Percentiles rank a stretch among this genome's conserved stretches.
Conservation (phyloP, 2,797 vertebrate species). For the Denticeps clupeoides region DNA sequence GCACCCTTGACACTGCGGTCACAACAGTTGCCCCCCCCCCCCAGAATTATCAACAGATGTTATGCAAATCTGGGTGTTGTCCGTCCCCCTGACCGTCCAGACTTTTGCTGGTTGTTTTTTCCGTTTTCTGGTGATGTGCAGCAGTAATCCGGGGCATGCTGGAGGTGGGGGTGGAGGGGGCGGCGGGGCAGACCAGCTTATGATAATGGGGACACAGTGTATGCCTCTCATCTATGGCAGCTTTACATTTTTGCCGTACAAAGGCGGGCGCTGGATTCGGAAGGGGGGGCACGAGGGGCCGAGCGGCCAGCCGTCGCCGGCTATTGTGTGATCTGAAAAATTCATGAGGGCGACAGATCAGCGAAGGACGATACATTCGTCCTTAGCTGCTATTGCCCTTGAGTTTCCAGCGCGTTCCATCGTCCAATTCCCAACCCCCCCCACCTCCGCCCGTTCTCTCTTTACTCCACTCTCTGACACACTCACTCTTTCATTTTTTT, state of each 20-base stretch:
- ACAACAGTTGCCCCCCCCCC: background rate
- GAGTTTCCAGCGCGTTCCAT: constrained; percentile 58
- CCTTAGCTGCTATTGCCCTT: constrained; percentile 75
- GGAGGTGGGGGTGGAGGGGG: constrained; percentile 11
- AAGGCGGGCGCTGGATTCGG: background rate
- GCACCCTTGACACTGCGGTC: too few relatives aligned
- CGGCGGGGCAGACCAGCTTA: constrained; percentile 22
- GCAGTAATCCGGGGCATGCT: constrained; percentile 67
- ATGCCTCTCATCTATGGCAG: too few relatives aligned
- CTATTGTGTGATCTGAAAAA: constrained; percentile 44
- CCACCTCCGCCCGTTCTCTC: constrained; percentile 18
- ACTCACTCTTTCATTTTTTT: constrained; percentile 47
- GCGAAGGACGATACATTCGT: constrained; percentile 62
- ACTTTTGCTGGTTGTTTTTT: constrained; percentile 40
- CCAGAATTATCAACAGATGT: constrained; percentile 35
- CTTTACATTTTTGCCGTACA: too few relatives aligned
- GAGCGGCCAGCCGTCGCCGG: too few relatives aligned
- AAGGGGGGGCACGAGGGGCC: background rate
- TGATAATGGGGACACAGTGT: constrained; percentile 19
- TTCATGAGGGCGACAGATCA: constrained; percentile 52
- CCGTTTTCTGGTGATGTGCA: constrained; percentile 47
- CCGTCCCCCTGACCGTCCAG: constrained; percentile 24
- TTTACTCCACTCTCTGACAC: constrained; percentile 22
- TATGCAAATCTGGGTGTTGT: constrained; percentile 43
- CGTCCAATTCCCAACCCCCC: constrained; percentile 49